Evolutionary conservation across 2,888 invertebrate species (phyloP).

Genomic region (Pseudococcus jackbeardsleyi): DNA sequence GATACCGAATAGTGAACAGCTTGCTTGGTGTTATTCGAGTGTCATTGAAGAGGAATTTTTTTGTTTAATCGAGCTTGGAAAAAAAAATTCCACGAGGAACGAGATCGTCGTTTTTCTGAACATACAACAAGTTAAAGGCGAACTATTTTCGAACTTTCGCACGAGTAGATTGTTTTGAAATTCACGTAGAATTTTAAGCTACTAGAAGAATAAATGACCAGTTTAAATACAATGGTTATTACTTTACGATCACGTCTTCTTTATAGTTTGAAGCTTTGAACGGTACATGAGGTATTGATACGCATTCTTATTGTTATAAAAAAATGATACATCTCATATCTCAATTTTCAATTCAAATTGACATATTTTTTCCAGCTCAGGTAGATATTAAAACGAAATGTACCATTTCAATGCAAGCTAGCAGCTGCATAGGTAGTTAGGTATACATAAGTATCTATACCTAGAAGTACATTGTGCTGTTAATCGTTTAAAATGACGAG

Average conservation of each 20-base stretch:
- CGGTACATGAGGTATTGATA: not conserved
- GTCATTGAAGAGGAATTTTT: constrained; percentile 18
- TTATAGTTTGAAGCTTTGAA: constrained; percentile 3
- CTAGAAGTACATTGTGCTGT: not conserved
- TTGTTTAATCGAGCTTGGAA: constrained; percentile 16
- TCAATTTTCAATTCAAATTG: constrained; percentile 26
- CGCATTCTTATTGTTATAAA: constrained; percentile 20
- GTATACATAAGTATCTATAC: too few relatives aligned
- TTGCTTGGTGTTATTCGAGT: not conserved
- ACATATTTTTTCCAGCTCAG: not conserved
- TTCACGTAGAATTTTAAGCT: constrained; percentile 10
- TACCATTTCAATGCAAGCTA: not conserved
- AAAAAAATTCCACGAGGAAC: not conserved
- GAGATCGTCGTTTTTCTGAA: not conserved
- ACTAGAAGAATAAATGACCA: not conserved
- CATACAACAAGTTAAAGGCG: not conserved
- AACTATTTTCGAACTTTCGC: constrained; percentile 25
- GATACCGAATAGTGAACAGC: not conserved
- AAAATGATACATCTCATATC: not conserved
- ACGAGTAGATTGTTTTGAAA: not conserved
- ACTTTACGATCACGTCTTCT: not conserved
- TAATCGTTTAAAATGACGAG: not conserved
- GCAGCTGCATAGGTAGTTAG: not conserved
- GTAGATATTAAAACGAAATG: not conserved
- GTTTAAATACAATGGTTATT: constrained; percentile 24